Evolutionary conservation across 2,888 invertebrate genomes (phyloP).

Genomic region (Leuctra nigra): DNA sequence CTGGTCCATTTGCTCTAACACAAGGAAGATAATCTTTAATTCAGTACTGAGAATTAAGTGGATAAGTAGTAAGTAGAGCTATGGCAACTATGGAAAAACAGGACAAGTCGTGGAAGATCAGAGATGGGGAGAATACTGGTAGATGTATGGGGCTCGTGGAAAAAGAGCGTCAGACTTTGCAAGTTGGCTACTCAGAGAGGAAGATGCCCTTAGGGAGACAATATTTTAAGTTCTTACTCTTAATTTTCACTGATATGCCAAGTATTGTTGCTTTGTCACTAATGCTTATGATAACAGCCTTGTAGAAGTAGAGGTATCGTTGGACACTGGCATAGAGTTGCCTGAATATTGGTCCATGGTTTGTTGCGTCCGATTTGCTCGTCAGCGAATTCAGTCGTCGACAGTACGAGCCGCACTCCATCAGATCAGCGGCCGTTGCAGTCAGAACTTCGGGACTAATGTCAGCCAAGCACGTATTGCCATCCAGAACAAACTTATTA

Average conservation of each 20-base stretch:
- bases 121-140: no score
- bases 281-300: conserved; percentile 44
- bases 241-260: background rate
- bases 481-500: conserved; percentile 43
- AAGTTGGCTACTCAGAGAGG: no score
- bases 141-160: no score
- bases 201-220: no score
- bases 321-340: conserved; percentile 55
- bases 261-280: conserved; percentile 1
- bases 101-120: no score
- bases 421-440: conserved; percentile 40
- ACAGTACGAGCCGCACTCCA: conserved; percentile 44
- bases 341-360: conserved; percentile 37
- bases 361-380: background rate
- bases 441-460: conserved; percentile 44
- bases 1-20: conserved; percentile 44
- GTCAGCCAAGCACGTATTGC: conserved; percentile 43
- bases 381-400: conserved; percentile 37
- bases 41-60: no score
- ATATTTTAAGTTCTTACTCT: no score
- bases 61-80: no score
- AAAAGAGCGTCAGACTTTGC: no score
- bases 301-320: conserved; percentile 53
- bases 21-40: no score
- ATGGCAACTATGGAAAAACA: no score